Evolutionary conservation across 2,797 vertebrate genomes (phyloP), one percentile per base, ranked within the genome.

Genomic region (Poecilia wingei): DNA sequence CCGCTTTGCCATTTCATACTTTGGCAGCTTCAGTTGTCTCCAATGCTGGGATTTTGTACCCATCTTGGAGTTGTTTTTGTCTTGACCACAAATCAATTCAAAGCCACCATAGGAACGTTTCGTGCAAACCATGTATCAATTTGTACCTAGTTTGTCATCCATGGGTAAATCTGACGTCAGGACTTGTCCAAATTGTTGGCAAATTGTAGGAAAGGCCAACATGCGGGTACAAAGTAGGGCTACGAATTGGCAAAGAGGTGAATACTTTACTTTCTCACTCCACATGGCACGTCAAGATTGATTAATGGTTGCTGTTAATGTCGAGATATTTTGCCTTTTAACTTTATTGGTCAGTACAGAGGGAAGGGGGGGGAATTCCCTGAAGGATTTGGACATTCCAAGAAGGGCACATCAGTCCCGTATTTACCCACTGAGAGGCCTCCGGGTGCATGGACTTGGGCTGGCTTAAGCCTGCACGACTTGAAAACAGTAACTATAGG

Each of bases 381-480:
- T 47, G 59, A 71, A 75, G 76, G 82, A 78, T 87, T 84, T 74
- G 84, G 83, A 84, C 92, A 89, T 87, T 92, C 85, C 41, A 83
- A 80, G 82, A 79, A 72, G 39, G 53, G 80, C 83, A 78, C 72
- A 71, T 83, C 82, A 79, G 85, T 79, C 93, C 93, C 94, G 95
- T 96, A 96, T 98, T 97, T 98, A 96, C 95, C 95, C 94, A 95
- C 92, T 92, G 94, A 93, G 79, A 90, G 95, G 96, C 92, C 95
- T 97, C 96, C 94, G 39, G 84, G 96, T 96, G 96, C 95, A 97
- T 96, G 96, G 96, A 95, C 95, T 93, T 95, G 94, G 94, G 95
- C 95, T 84, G 92, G 88, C 88, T 97, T 96, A 96, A 28, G 89
- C 92, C 92, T 95, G 94, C 83, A 84, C 82, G 95, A 96, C 95